A percentile compares a stretch with the other conserved stretches of the same genome.
phyloP scores from a whole-genome alignment of 2,888 invertebrate genomes.

The Petrolisthes cinctipes region DNA sequence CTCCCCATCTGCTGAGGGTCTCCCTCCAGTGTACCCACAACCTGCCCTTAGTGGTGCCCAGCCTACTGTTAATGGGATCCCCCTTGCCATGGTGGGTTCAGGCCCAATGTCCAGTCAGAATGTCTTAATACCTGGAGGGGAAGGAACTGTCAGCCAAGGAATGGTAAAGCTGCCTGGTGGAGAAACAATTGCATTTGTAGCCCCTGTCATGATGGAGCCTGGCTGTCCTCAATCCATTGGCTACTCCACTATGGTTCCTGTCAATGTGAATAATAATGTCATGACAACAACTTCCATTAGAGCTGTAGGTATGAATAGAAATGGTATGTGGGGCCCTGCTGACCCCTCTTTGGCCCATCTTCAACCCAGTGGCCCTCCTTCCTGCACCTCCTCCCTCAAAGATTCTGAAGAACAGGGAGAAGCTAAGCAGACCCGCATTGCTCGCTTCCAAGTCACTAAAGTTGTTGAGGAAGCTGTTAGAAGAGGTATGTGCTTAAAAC shows the following conservation, averaged over 20 bases:
- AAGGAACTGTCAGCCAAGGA: conserved; percentile 14
- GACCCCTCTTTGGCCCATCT: not conserved
- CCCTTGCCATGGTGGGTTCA: conserved; percentile 41
- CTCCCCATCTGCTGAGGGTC: conserved; percentile 40
- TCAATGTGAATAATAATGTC: conserved; percentile 21
- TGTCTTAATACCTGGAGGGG: conserved; percentile 9
- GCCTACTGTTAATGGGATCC: conserved; percentile 41
- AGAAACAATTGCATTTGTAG: conserved; percentile 39
- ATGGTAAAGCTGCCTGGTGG: conserved; percentile 42
- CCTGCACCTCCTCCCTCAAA: conserved; percentile 41
- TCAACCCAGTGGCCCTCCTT: conserved; percentile 13
- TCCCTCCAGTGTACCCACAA: conserved; percentile 44
- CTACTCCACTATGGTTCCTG: conserved; percentile 43
- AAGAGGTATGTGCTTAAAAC: conserved; percentile 35
- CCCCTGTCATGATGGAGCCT: conserved; percentile 37
- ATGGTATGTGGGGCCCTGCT: not conserved
- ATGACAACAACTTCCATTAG: not conserved
- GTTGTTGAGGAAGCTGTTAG: conserved; percentile 52
- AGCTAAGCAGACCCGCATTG: conserved; percentile 30
- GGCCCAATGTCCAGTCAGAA: conserved; percentile 14
- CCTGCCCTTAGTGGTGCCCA: conserved; percentile 22
- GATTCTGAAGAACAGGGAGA: conserved; percentile 40
- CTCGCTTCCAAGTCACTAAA: conserved; percentile 58
- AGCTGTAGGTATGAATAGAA: not conserved
- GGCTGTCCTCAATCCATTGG: conserved; percentile 3